These are phyloP conservation scores for Caenorhabditis inopinata DNA, from an alignment of 1,140 invertebrate genomes.

Conservation along the genomic window DNA sequence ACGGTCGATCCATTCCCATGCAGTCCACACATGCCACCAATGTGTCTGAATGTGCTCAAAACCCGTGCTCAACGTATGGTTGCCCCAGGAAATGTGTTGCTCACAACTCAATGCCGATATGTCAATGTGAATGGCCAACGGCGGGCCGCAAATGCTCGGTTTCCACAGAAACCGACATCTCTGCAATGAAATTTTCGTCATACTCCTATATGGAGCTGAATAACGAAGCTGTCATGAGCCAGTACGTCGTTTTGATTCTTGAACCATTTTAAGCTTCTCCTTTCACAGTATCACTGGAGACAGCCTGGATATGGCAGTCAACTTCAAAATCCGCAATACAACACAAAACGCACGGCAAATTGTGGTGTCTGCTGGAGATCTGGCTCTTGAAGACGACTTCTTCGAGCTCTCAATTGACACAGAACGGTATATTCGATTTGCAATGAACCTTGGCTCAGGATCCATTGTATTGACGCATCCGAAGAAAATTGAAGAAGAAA, in stretches of 20 bases:
- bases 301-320: not conserved
- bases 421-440: not conserved
- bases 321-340: constrained; percentile 13
- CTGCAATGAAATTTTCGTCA: constrained; percentile 29
- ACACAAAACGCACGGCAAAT: not conserved
- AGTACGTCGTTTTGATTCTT: not conserved
- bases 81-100: constrained; percentile 14
- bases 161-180: not conserved
- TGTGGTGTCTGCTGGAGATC: constrained; percentile 11
- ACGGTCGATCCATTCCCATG: not conserved
- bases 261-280: not conserved
- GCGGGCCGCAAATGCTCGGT: not conserved
- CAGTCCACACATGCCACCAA: not conserved
- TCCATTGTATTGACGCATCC: constrained; percentile 13
- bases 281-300: constrained; percentile 29
- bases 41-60: not conserved
- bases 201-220: constrained; percentile 29
- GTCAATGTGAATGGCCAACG: constrained; percentile 39
- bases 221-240: constrained; percentile 20
- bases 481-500: not conserved
- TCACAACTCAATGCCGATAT: not conserved
- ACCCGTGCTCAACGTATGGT: constrained; percentile 25
- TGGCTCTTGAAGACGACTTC: constrained; percentile 29
- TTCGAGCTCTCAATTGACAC: constrained; percentile 11
- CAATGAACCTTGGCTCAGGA: constrained; percentile 35